Conservation (phyloP, 2,113 vertebrate genomes). For the Lepus europaeus region DNA sequence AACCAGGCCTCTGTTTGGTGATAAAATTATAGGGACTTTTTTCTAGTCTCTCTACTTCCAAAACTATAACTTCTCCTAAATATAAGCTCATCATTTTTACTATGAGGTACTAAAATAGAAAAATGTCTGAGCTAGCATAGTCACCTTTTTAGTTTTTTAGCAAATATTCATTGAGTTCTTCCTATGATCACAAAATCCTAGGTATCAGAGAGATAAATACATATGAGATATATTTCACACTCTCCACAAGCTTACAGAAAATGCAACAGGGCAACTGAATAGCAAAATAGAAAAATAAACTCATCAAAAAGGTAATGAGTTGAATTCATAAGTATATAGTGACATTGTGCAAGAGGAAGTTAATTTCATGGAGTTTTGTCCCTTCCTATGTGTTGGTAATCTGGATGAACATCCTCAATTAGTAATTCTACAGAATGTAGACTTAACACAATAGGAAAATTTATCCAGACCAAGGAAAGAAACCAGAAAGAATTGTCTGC, state of each 20-base stretch:
- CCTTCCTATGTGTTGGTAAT: background rate
- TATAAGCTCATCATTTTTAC: slow-evolving; percentile 35
- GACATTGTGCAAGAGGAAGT: background rate
- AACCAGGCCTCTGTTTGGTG: background rate
- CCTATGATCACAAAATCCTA: slow-evolving; percentile 45
- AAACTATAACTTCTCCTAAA: slow-evolving; percentile 51
- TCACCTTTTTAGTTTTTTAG: slow-evolving; percentile 43
- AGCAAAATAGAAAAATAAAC: slow-evolving; percentile 35
- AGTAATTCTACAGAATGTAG: slow-evolving; percentile 21
- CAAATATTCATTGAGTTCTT: slow-evolving; percentile 57
- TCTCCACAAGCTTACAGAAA: slow-evolving; percentile 49
- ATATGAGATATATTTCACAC: background rate
- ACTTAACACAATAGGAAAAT: background rate
- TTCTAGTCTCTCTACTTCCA: background rate
- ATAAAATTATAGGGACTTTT: background rate
- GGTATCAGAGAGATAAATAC: slow-evolving; percentile 41
- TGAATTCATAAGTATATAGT: background rate
- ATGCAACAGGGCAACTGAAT: slow-evolving; percentile 9
- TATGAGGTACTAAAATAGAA: slow-evolving; percentile 38
- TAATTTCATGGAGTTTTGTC: background rate
- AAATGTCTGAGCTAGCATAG: slow-evolving; percentile 4
- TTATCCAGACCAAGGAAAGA: background rate
- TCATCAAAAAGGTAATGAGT: slow-evolving; percentile 23
- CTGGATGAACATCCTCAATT: background rate
- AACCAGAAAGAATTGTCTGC: background rate